phyloP scores from a whole-genome alignment of 2,797 vertebrate species.

The Gymnothorax reevesii region DNA sequence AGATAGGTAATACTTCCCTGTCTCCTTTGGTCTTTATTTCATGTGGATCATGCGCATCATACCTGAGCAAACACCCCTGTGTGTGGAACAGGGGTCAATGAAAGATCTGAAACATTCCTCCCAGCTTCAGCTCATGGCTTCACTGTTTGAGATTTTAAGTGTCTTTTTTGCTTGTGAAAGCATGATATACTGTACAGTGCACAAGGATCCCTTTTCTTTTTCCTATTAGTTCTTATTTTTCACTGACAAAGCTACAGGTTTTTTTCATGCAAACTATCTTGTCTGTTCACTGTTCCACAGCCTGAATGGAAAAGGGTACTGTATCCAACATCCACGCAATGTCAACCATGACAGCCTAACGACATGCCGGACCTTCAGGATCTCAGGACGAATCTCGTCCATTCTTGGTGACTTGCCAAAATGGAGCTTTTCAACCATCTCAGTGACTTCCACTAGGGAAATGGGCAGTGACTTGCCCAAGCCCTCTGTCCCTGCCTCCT shows the following conservation, averaged over 20 bases:
- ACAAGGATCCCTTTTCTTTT: background rate
- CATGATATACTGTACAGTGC: background rate
- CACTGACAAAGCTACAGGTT: background rate
- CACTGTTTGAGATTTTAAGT: background rate
- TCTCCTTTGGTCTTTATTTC: constrained; percentile 39
- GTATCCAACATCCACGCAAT: too few species aligned
- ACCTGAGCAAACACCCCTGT: constrained; percentile 32
- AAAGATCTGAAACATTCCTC: background rate
- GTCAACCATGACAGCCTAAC: too few species aligned
- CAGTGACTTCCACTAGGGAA: too few species aligned
- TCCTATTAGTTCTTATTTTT: background rate
- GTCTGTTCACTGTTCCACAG: too few species aligned
- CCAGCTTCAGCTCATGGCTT: background rate
- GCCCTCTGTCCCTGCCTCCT: too few species aligned
- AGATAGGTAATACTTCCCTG: constrained; percentile 48
- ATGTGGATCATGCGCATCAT: constrained; percentile 50
- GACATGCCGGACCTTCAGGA: too few species aligned
- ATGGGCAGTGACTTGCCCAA: too few species aligned
- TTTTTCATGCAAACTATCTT: background rate
- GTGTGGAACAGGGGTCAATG: constrained; percentile 17
- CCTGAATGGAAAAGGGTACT: too few species aligned
- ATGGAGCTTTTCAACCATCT: too few species aligned
- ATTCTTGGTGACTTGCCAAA: too few species aligned
- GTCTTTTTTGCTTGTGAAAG: background rate
- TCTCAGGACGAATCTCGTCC: too few species aligned